These are phyloP conservation scores for Phengaris alcon DNA, from an alignment of 2,888 invertebrate genomes.

Conservation along the genomic window DNA sequence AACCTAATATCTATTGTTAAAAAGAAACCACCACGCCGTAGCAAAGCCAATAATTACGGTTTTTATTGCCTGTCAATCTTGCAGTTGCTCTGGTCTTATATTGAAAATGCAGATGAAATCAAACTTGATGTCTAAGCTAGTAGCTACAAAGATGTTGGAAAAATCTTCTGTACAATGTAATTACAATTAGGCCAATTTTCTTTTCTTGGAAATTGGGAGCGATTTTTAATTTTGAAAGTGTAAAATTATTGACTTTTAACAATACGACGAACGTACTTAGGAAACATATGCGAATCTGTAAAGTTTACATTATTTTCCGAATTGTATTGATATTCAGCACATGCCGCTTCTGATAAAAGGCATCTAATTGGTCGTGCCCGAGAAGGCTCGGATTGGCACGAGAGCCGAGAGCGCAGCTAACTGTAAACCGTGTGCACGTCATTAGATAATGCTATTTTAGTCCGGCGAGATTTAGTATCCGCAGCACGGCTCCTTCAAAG, in stretches of 20 bases:
- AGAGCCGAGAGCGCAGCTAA: constrained; percentile 42
- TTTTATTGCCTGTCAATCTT: neutral
- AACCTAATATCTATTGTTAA: neutral
- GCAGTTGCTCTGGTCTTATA: neutral
- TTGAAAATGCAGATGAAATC: neutral
- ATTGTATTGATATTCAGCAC: constrained; percentile 30
- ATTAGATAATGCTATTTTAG: constrained; percentile 71
- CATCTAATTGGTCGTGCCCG: constrained; percentile 33
- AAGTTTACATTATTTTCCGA: constrained; percentile 35
- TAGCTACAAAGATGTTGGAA: neutral
- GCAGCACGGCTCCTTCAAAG: constrained; percentile 72
- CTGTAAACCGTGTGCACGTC: constrained; percentile 62
- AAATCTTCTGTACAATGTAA: neutral
- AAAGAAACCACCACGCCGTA: neutral
- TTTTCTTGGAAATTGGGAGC: neutral
- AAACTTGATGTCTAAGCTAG: neutral
- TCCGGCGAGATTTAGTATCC: constrained; percentile 66
- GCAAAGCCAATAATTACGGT: neutral
- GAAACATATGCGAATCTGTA: neutral
- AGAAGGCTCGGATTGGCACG: constrained; percentile 12
- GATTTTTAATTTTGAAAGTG: neutral
- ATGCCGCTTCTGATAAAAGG: constrained; percentile 32
- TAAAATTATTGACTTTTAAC: neutral
- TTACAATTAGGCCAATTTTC: neutral
- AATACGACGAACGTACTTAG: constrained; percentile 28